phyloP scores from a whole-genome alignment of 92 coral and sea anemone species.

The Diadumene lineata region DNA sequence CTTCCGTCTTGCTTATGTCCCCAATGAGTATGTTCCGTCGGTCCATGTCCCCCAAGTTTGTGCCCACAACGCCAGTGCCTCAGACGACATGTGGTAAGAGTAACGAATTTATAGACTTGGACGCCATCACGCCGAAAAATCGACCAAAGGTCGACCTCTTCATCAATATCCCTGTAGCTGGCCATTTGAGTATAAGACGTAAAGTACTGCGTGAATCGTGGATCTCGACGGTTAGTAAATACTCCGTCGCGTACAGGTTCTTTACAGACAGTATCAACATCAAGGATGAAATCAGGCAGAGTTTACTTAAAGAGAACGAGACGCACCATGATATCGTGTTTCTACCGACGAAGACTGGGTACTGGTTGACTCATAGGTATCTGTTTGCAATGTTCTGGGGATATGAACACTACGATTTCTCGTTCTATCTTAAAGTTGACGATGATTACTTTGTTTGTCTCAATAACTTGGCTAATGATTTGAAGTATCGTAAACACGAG shows the following conservation, averaged over 20 bases:
- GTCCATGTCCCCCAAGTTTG: no score
- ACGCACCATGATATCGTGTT: constrained; percentile 36
- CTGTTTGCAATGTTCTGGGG: constrained; percentile 54
- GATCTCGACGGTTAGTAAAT: constrained; percentile 43
- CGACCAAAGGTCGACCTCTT: constrained; percentile 38
- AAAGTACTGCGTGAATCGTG: constrained; percentile 35
- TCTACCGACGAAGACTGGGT: constrained; percentile 45
- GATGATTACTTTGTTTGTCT: constrained; percentile 69
- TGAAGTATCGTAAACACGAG: constrained; percentile 43
- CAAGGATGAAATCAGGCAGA: constrained; percentile 5
- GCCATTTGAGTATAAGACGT: constrained; percentile 22
- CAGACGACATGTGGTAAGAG: constrained; percentile 24
- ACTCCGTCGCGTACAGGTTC: constrained; percentile 43
- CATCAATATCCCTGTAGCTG: constrained; percentile 44
- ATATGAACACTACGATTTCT: constrained; percentile 43
- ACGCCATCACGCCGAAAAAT: neutral
- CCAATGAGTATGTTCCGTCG: no score
- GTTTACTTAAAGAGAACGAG: constrained; percentile 26
- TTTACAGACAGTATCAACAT: constrained; percentile 43
- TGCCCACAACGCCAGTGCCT: no score
- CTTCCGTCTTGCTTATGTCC: no score
- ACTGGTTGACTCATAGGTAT: constrained; percentile 50
- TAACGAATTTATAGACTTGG: constrained; percentile 11
- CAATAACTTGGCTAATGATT: constrained; percentile 47
- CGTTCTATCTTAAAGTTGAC: constrained; percentile 48